Evolutionary conservation across 2,797 vertebrate species (phyloP).

Genomic region (Scolopax bukidnonensis): DNA sequence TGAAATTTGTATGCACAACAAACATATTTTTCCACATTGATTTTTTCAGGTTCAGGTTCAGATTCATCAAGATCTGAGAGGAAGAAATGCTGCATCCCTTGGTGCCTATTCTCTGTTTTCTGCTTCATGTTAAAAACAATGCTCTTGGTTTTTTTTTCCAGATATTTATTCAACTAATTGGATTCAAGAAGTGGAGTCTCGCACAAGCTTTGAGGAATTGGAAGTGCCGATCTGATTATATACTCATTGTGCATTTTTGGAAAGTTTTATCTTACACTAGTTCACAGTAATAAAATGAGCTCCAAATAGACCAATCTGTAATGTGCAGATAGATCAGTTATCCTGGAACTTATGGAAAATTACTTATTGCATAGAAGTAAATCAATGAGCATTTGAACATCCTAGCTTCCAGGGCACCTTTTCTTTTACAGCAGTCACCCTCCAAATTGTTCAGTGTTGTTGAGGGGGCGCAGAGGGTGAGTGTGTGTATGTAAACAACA

Average conservation of each 20-base stretch:
- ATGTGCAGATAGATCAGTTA: background rate
- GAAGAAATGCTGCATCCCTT: background rate
- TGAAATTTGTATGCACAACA: background rate
- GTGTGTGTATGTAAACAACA: background rate
- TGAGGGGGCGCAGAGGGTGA: rapidly evolving
- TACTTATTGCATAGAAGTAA: background rate
- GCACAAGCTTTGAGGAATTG: background rate
- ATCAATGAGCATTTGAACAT: background rate
- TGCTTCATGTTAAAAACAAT: conserved; percentile 3
- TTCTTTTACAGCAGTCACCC: background rate
- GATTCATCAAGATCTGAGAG: background rate
- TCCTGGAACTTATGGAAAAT: background rate
- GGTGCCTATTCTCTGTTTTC: background rate
- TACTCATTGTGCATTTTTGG: background rate
- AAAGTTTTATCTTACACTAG: background rate
- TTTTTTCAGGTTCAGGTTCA: background rate
- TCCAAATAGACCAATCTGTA: background rate
- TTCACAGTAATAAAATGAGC: background rate
- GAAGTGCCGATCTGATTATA: background rate
- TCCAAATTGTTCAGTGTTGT: background rate
- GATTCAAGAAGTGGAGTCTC: background rate
- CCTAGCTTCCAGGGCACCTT: background rate
- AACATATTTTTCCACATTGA: background rate
- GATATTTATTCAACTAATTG: background rate
- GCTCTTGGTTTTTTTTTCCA: rapidly evolving